Evolutionary conservation across 2,888 invertebrate species (phyloP).

Genomic region (Cephus pulcher): DNA sequence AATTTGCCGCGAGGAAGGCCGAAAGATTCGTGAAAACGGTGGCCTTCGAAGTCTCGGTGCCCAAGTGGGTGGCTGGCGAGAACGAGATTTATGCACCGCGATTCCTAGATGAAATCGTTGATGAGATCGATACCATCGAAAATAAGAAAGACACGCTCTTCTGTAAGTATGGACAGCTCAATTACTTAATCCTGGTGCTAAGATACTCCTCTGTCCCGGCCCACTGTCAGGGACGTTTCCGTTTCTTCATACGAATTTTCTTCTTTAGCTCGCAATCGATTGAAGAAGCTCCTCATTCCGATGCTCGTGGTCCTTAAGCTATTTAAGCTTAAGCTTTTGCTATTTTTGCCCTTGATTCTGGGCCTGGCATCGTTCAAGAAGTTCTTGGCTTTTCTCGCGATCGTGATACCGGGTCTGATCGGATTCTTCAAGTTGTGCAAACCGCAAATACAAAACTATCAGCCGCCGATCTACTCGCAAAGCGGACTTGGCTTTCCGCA

Average conservation of each 20-base stretch:
- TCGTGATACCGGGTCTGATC: constrained; percentile 83
- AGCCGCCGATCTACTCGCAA: constrained; percentile 76
- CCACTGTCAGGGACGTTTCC: too few species aligned
- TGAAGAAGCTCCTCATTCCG: constrained; percentile 86
- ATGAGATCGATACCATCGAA: constrained; percentile 85
- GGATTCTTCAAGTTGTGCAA: constrained; percentile 89
- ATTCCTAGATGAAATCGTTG: constrained; percentile 85
- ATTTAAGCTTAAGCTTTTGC: constrained; percentile 84
- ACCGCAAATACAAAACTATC: constrained; percentile 70
- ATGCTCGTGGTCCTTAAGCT: constrained; percentile 84
- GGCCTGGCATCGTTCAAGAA: constrained; percentile 89
- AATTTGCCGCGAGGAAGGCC: constrained; percentile 80
- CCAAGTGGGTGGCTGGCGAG: constrained; percentile 60
- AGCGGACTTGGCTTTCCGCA: constrained; percentile 80
- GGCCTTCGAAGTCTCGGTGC: constrained; percentile 79
- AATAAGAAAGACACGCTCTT: constrained; percentile 84
- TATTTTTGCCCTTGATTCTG: constrained; percentile 85
- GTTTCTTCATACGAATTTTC: constrained; percentile 12
- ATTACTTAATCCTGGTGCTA: too few species aligned
- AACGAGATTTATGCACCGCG: constrained; percentile 84
- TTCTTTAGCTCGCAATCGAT: constrained; percentile 79
- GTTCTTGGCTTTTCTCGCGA: constrained; percentile 82
- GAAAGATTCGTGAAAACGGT: constrained; percentile 84
- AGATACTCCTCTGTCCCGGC: too few species aligned
- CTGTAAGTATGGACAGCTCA: constrained; percentile 72